Percentiles rank a stretch among this genome's conserved stretches.
Conservation (phyloP, 1,140 invertebrate species). For the Trichomalopsis sarcophagae region DNA sequence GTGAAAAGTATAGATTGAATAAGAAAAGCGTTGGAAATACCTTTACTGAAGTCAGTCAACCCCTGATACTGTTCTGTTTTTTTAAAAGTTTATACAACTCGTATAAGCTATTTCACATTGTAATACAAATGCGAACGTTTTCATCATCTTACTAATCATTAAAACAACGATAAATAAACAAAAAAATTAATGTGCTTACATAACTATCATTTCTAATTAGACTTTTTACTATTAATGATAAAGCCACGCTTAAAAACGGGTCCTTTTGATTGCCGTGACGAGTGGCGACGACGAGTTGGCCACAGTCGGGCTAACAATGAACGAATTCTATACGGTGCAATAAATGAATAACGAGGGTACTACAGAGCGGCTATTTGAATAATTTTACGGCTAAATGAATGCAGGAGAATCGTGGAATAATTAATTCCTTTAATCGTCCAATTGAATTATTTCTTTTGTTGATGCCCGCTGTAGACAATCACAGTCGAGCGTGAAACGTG, state of each 20-base stretch:
- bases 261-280: neutral
- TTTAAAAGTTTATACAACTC: neutral
- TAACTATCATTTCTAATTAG: neutral
- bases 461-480: neutral
- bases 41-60: neutral
- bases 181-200: neutral
- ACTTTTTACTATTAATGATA: neutral
- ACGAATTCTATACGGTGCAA: conserved; percentile 38
- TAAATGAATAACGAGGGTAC: conserved; percentile 53
- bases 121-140: too few relatives aligned
- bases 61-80: neutral
- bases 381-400: conserved; percentile 58
- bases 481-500: neutral
- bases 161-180: too few relatives aligned
- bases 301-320: neutral
- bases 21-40: conserved; percentile 10
- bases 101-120: neutral
- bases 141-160: too few relatives aligned
- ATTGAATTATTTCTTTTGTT: conserved; percentile 57
- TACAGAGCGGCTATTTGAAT: conserved; percentile 51
- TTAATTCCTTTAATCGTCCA: conserved; percentile 58
- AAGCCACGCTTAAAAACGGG: neutral
- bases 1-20: neutral
- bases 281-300: conserved; percentile 10
- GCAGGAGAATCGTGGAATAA: conserved; percentile 53